phyloP scores from a whole-genome alignment of 2,888 invertebrate species.

The Lasius platythorax region DNA sequence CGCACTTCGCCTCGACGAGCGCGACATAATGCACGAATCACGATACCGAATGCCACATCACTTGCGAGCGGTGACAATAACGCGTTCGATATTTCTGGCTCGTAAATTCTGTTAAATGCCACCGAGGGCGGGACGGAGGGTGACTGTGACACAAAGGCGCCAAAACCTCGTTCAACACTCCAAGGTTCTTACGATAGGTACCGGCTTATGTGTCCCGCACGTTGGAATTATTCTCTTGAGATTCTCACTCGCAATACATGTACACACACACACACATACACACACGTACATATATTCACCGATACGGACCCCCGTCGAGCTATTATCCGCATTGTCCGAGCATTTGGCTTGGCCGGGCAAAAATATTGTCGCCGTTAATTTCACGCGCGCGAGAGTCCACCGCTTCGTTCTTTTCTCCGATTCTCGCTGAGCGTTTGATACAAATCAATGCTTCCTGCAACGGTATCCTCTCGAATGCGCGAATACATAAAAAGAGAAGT shows the following conservation, averaged over 20 bases:
- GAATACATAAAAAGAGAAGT: constrained; percentile 29
- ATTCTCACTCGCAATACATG: constrained; percentile 23
- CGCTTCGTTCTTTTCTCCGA: constrained; percentile 33
- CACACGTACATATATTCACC: not conserved
- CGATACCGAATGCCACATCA: constrained; percentile 16
- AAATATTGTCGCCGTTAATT: constrained; percentile 54
- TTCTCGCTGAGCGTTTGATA: constrained; percentile 34
- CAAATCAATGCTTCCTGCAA: constrained; percentile 29
- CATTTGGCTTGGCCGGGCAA: constrained; percentile 60
- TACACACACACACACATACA: not conserved
- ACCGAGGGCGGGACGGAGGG: constrained; percentile 27
- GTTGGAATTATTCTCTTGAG: constrained; percentile 49
- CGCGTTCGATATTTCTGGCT: constrained; percentile 36
- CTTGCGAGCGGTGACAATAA: constrained; percentile 41
- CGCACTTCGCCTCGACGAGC: not conserved
- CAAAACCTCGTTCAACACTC: constrained; percentile 45
- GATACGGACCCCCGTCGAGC: constrained; percentile 56
- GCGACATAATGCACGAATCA: constrained; percentile 19
- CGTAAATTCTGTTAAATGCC: constrained; percentile 52
- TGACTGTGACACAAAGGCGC: constrained; percentile 37
- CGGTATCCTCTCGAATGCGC: constrained; percentile 19
- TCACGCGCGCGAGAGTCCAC: constrained; percentile 30
- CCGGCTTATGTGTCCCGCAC: constrained; percentile 25
- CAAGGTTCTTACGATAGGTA: constrained; percentile 39
- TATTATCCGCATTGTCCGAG: constrained; percentile 69